phyloP scores from a whole-genome alignment of 1,140 invertebrate species.

The Psilanteris sp. region DNA sequence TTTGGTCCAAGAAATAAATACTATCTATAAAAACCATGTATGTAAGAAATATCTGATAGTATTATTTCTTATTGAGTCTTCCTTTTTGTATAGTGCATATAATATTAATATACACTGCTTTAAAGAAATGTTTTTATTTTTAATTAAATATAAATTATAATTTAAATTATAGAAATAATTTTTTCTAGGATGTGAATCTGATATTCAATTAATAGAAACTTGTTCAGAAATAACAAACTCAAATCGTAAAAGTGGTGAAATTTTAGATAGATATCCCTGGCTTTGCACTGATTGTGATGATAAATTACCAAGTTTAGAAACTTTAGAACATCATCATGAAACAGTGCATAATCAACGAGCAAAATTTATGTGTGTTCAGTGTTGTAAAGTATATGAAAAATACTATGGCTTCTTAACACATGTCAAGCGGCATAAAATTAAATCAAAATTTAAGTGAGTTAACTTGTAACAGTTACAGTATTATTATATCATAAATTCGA shows the following conservation, averaged over 20 bases:
- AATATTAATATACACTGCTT: too few species aligned
- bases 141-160: background rate
- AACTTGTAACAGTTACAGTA: too few species aligned
- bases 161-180: background rate
- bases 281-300: constrained; percentile 81
- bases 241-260: constrained; percentile 65
- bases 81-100: too few species aligned
- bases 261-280: constrained; percentile 81
- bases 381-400: constrained; percentile 82
- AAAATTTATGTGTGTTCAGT: constrained; percentile 82
- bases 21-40: too few species aligned
- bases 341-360: constrained; percentile 80
- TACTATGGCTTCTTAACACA: constrained; percentile 82
- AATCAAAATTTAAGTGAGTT: constrained; percentile 79
- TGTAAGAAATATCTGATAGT: too few species aligned
- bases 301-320: constrained; percentile 78
- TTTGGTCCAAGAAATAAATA: too few species aligned
- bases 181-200: constrained; percentile 74
- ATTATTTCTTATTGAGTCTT: too few species aligned
- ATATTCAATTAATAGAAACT: constrained; percentile 74
- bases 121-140: too few species aligned
- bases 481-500: too few species aligned
- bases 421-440: constrained; percentile 80
- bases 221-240: constrained; percentile 55
- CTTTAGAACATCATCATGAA: constrained; percentile 80